These are phyloP conservation scores for Tanypteryx hageni DNA, from an alignment of 2,888 invertebrate genomes.

Conservation along the genomic window DNA sequence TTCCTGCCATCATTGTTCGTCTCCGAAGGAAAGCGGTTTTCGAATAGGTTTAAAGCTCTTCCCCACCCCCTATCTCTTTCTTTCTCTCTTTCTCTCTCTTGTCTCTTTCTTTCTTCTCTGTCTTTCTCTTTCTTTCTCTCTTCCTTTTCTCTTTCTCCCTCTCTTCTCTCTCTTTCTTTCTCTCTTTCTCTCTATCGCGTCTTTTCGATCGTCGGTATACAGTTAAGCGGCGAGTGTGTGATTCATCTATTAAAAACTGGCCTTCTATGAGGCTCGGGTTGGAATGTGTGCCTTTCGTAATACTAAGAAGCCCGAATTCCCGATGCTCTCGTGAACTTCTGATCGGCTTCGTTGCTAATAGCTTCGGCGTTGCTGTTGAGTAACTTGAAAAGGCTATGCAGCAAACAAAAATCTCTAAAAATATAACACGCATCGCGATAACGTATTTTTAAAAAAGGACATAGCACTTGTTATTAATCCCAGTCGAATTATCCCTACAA, in stretches of 20 bases:
- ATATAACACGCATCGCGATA: too few species aligned
- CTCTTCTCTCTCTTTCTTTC: background rate
- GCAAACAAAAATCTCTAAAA: too few species aligned
- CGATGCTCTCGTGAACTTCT: background rate
- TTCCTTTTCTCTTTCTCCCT: too few species aligned
- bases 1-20: conserved; percentile 9
- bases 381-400: background rate
- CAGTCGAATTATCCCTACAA: too few species aligned
- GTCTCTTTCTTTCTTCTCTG: background rate
- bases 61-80: background rate
- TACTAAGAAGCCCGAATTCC: background rate
- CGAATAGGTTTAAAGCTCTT: too few species aligned
- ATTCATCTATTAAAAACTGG: background rate
- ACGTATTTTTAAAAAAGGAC: too few species aligned
- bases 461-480: too few species aligned
- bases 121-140: background rate
- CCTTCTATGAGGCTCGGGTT: background rate
- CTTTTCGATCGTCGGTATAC: background rate
- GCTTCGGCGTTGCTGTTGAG: background rate
- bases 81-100: background rate
- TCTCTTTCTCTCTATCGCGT: background rate
- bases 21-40: background rate
- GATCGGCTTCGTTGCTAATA: background rate
- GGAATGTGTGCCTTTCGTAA: background rate
- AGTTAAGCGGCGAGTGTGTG: background rate